A percentile compares a stretch with the other conserved stretches of the same genome.
Conservation (phyloP, 2,797 vertebrate species). For the Crossoptilon crossoptilon region DNA sequence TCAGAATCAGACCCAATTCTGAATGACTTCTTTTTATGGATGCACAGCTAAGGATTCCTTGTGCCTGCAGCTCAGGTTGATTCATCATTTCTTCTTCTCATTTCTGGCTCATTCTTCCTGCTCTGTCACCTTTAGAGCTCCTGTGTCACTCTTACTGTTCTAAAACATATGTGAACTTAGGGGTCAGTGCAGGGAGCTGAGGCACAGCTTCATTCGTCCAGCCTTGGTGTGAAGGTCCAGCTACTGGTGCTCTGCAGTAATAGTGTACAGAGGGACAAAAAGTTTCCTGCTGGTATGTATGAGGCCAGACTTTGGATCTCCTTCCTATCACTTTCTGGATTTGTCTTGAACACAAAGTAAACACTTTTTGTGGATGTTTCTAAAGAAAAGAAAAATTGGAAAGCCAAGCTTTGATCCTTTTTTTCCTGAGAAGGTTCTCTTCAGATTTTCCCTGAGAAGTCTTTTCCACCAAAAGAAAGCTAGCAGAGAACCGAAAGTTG, state of each 20-base stretch:
- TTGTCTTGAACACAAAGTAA: not conserved
- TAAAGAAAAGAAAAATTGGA: not conserved
- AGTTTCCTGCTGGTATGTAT: not conserved
- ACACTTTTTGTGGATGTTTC: not conserved
- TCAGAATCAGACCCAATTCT: not conserved
- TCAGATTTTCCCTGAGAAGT: not conserved
- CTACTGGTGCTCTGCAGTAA: not conserved
- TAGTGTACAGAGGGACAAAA: not conserved
- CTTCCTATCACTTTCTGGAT: not conserved
- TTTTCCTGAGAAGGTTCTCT: not conserved
- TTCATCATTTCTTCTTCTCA: not conserved
- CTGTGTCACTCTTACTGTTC: not conserved
- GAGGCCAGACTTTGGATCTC: not conserved
- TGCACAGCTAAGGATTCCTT: not conserved
- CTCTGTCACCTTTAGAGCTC: accelerated
- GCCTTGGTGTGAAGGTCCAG: not conserved
- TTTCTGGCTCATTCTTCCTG: not conserved
- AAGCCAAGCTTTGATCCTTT: not conserved
- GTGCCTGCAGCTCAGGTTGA: not conserved
- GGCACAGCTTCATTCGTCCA: not conserved
- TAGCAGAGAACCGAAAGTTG: not conserved
- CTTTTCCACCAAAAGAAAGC: not conserved
- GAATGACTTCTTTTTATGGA: not conserved
- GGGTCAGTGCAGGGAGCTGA: not conserved
- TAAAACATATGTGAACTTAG: accelerated